Percentiles rank a stretch among this genome's conserved stretches.
Evolutionary conservation across 2,113 vertebrate species (phyloP).

Genomic region (Hyperopisus bebe): DNA sequence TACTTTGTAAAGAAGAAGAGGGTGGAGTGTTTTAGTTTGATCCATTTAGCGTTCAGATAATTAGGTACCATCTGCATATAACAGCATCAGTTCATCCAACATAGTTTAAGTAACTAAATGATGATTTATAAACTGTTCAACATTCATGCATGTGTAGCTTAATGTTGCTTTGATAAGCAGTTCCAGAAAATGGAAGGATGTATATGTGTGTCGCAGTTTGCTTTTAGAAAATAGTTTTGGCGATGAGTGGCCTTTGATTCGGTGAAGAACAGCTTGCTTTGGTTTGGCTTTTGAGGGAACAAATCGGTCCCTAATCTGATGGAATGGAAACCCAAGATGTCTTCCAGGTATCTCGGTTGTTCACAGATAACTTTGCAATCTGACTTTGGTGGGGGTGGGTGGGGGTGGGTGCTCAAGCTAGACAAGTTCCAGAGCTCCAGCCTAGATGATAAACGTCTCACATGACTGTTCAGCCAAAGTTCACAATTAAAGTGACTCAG

Average conservation of each 20-base stretch:
- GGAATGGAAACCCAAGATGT: neutral
- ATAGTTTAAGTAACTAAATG: neutral
- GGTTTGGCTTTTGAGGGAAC: neutral
- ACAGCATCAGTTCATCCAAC: neutral
- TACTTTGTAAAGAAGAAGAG: neutral
- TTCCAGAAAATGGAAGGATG: neutral
- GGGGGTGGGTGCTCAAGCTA: neutral
- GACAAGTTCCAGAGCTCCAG: neutral
- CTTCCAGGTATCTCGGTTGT: neutral
- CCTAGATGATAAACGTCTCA: conserved; percentile 1
- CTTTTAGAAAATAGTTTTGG: neutral
- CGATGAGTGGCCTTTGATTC: neutral
- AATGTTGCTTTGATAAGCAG: neutral
- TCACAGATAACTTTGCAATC: neutral
- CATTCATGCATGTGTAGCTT: neutral
- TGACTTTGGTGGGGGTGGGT: neutral
- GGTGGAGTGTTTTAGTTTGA: neutral
- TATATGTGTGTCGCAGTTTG: neutral
- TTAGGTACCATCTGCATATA: neutral
- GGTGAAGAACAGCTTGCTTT: neutral
- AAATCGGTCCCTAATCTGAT: neutral
- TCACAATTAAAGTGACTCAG: neutral
- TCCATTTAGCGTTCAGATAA: neutral
- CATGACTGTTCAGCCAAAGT: neutral
- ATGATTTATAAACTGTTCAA: neutral